Percentiles rank a stretch among this genome's conserved stretches.
phyloP scores from a whole-genome alignment of 2,888 invertebrate genomes.

The Malacosoma neustria region DNA sequence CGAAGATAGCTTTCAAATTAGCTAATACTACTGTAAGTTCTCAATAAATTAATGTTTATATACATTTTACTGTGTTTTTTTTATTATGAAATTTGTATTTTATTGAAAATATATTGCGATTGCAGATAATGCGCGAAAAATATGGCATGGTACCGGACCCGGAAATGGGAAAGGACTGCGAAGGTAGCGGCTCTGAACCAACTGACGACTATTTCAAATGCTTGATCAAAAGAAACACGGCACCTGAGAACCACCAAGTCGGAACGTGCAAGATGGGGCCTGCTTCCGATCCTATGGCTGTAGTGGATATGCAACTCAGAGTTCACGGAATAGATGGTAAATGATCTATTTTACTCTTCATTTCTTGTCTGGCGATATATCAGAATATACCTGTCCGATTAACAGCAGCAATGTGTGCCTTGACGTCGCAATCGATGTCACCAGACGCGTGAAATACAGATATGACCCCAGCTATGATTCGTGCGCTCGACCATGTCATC shows the following conservation, averaged over 20 bases:
- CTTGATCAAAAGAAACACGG: constrained; percentile 80
- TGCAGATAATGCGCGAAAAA: constrained; percentile 69
- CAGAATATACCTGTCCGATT: too few relatives aligned
- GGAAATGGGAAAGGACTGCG: constrained; percentile 65
- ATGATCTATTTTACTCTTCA: constrained; percentile 17
- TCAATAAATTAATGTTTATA: background rate
- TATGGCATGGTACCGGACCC: constrained; percentile 70
- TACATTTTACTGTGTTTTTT: background rate
- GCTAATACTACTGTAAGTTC: constrained; percentile 68
- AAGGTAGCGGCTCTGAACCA: constrained; percentile 52
- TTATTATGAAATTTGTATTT: background rate
- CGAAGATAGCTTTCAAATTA: constrained; percentile 73
- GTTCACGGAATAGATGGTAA: constrained; percentile 77
- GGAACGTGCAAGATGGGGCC: constrained; percentile 91
- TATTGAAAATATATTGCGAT: too few relatives aligned
- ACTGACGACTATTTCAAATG: constrained; percentile 86
- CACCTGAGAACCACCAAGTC: constrained; percentile 88
- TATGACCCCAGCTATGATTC: too few relatives aligned
- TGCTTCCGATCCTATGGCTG: constrained; percentile 79
- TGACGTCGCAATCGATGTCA: too few relatives aligned
- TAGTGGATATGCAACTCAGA: constrained; percentile 80
- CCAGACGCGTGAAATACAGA: too few relatives aligned
- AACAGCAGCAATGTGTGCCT: too few relatives aligned
- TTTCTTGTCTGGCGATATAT: too few relatives aligned
- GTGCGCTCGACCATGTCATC: too few relatives aligned